These are phyloP conservation scores for Noctua comes DNA, from an alignment of 2,888 invertebrate genomes.

Conservation along the genomic window DNA sequence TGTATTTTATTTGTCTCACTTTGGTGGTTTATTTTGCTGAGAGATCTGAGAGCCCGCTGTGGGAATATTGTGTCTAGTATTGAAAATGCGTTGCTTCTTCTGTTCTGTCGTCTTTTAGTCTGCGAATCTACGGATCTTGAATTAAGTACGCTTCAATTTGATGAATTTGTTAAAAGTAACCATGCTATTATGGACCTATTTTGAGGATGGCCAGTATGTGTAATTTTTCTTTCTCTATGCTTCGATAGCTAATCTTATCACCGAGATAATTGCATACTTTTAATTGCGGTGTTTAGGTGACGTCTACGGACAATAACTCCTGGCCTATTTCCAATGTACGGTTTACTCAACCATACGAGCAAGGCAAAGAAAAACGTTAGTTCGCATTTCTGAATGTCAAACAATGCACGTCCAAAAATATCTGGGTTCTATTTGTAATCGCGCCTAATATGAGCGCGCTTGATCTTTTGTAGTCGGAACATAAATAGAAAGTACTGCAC, in stretches of 20 bases:
- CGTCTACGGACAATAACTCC: background rate
- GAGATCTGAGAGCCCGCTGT: too few species aligned
- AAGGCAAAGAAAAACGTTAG: background rate
- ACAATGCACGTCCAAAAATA: constrained; percentile 40
- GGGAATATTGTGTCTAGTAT: background rate
- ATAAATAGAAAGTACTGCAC: constrained; percentile 37
- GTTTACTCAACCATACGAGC: constrained; percentile 6
- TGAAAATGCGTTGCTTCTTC: background rate
- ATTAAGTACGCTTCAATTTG: background rate
- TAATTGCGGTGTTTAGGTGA: background rate
- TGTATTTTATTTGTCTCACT: background rate
- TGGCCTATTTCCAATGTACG: constrained; percentile 13
- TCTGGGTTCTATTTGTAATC: constrained; percentile 18
- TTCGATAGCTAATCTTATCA: background rate
- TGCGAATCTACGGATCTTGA: background rate
- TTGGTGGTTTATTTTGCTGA: background rate
- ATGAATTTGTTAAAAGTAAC: background rate
- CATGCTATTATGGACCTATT: too few species aligned
- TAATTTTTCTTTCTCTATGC: background rate
- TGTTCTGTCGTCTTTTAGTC: background rate
- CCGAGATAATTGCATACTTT: background rate
- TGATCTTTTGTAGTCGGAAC: constrained; percentile 5
- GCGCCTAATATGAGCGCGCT: constrained; percentile 45
- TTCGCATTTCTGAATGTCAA: constrained; percentile 22
- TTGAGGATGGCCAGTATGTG: background rate